Percentiles rank a stretch among this genome's conserved stretches.
phyloP scores from a whole-genome alignment of 2,113 vertebrate genomes.

The Triplophysa tibetana region DNA sequence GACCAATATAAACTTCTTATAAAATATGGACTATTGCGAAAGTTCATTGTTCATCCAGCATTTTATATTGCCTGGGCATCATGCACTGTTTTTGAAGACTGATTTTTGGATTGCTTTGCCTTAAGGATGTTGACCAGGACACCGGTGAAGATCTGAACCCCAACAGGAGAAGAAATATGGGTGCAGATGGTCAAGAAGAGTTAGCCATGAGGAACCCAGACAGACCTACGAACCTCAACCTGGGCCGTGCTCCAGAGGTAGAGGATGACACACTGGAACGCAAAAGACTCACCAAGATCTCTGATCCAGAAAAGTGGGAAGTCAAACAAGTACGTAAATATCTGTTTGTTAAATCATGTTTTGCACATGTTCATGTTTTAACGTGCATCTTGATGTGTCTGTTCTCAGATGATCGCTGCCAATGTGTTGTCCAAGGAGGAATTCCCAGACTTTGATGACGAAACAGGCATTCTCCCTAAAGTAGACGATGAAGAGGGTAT shows the following conservation, averaged over 20 bases:
- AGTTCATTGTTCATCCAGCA: background rate
- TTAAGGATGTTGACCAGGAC: slow-evolving; percentile 93
- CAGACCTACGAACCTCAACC: slow-evolving; percentile 88
- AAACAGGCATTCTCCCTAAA: slow-evolving; percentile 97
- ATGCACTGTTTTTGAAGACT: background rate
- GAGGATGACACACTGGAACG: slow-evolving; percentile 93
- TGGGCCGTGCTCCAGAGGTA: slow-evolving; percentile 88
- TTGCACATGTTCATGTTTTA: background rate
- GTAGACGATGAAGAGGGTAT: slow-evolving; percentile 98
- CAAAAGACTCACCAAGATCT: slow-evolving; percentile 96
- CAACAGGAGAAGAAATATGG: slow-evolving; percentile 86
- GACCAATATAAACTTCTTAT: too few species aligned
- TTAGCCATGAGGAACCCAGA: slow-evolving; percentile 92
- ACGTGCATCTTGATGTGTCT: slow-evolving; percentile 20
- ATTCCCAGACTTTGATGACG: slow-evolving; percentile 97
- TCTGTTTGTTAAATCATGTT: background rate
- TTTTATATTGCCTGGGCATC: background rate
- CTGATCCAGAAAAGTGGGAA: slow-evolving; percentile 98
- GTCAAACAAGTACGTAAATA: slow-evolving; percentile 87
- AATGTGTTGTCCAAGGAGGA: slow-evolving; percentile 98
- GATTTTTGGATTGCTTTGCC: background rate
- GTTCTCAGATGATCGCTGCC: slow-evolving; percentile 92
- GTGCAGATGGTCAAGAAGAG: slow-evolving; percentile 86
- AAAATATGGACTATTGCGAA: too few species aligned
- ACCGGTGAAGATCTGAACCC: slow-evolving; percentile 96